Evolutionary conservation across 1,140 invertebrate species (phyloP).

Genomic region (Neomicropteryx cornuta): DNA sequence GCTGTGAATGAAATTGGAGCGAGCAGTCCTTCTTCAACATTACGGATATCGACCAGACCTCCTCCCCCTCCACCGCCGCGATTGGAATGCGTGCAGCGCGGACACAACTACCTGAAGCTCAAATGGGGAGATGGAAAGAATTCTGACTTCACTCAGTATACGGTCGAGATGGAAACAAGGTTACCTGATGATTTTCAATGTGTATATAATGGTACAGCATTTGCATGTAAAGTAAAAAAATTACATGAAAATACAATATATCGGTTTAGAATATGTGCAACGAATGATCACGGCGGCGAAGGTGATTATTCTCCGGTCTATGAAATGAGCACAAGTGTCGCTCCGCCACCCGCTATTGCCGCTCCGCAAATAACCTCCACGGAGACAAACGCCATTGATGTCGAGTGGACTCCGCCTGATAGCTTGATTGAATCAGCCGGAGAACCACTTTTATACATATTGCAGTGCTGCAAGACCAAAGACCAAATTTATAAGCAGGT

Average conservation of each 20-base stretch:
- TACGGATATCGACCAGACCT: slow-evolving; percentile 59
- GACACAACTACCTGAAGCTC: slow-evolving; percentile 72
- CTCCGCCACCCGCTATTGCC: slow-evolving; percentile 68
- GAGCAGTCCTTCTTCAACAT: slow-evolving; percentile 61
- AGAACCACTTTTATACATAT: slow-evolving; percentile 50
- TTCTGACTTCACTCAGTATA: slow-evolving; percentile 60
- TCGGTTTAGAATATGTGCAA: slow-evolving; percentile 70
- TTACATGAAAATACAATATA: slow-evolving; percentile 68
- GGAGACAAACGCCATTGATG: slow-evolving; percentile 24
- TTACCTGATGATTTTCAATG: slow-evolving; percentile 55
- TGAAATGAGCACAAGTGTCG: slow-evolving; percentile 58
- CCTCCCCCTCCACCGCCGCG: slow-evolving; percentile 65
- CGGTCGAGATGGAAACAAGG: slow-evolving; percentile 63
- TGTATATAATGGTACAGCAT: slow-evolving; percentile 66
- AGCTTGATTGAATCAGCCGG: slow-evolving; percentile 39
- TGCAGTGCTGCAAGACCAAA: slow-evolving; percentile 50
- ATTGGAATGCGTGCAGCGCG: slow-evolving; percentile 56
- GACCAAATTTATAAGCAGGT: slow-evolving; percentile 52
- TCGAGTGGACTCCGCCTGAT: slow-evolving; percentile 44
- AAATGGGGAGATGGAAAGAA: slow-evolving; percentile 69
- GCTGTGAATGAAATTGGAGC: slow-evolving; percentile 73
- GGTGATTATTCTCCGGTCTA: slow-evolving; percentile 63
- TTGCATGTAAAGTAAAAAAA: slow-evolving; percentile 68
- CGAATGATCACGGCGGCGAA: slow-evolving; percentile 66
- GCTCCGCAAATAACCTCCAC: slow-evolving; percentile 44